Conservation (phyloP, 2,113 vertebrate species). For the Anser cygnoides region DNA sequence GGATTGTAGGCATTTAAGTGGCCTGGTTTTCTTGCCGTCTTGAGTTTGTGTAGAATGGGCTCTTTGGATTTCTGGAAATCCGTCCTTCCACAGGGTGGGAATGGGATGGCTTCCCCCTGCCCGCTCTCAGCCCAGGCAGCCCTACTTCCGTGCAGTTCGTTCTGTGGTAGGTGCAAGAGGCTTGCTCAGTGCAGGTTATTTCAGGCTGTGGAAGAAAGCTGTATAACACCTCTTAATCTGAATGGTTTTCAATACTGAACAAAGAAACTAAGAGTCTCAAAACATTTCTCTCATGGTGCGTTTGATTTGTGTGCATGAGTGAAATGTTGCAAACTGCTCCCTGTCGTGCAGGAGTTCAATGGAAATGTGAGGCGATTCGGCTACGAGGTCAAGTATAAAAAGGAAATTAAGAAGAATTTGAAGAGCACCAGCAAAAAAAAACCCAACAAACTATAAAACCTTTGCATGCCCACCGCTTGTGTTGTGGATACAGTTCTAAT, state of each 20-base stretch:
- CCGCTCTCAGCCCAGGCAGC: not conserved
- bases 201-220: not conserved
- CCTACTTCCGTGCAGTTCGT: accelerated
- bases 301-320: not conserved
- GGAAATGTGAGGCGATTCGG: not conserved
- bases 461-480: not conserved
- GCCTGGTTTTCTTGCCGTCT: not conserved
- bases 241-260: not conserved
- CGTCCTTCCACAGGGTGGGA: not conserved
- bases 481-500: not conserved
- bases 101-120: not conserved
- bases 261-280: not conserved
- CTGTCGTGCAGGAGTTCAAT: no score
- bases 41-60: not conserved
- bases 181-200: accelerated
- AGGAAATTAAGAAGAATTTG: not conserved
- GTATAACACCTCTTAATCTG: not conserved
- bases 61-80: not conserved
- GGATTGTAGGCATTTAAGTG: not conserved
- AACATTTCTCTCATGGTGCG: not conserved
- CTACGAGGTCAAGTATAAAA: not conserved
- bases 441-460: no score
- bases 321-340: not conserved
- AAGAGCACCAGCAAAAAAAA: not conserved
- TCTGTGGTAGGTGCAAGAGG: not conserved